Percentiles rank a stretch among this genome's conserved stretches.
Evolutionary conservation across 1,140 invertebrate species (phyloP).

Genomic region (Dendroctonus valens): DNA sequence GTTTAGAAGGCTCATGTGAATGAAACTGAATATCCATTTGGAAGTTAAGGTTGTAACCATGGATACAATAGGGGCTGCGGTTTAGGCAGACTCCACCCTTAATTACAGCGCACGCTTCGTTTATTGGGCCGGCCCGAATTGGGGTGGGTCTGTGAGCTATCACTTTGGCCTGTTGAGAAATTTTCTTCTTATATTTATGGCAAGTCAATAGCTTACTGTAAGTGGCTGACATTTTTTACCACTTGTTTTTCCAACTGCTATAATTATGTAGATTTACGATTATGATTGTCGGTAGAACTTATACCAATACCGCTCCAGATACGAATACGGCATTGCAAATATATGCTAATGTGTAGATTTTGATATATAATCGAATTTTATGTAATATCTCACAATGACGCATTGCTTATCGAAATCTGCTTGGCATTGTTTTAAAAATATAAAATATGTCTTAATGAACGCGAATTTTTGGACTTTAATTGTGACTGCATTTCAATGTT

Average conservation of each 20-base stretch:
- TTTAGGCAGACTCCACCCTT: conserved; percentile 36
- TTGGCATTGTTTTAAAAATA: no score
- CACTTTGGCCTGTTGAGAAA: conserved; percentile 33
- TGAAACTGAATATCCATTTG: conserved; percentile 46
- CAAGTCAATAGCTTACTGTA: conserved; percentile 50
- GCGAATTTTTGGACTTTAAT: no score
- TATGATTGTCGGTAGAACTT: conserved; percentile 26
- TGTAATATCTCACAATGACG: no score
- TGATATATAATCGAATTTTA: no score
- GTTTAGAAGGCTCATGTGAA: conserved; percentile 43
- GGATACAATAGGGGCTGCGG: conserved; percentile 41
- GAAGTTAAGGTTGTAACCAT: conserved; percentile 43
- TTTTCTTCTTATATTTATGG: conserved; percentile 48
- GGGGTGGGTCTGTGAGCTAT: conserved; percentile 33
- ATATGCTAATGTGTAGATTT: no score
- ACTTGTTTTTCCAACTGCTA: conserved; percentile 45
- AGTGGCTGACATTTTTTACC: conserved; percentile 51
- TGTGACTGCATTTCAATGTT: no score
- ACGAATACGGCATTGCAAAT: no score
- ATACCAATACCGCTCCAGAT: conserved; percentile 5
- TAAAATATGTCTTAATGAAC: no score
- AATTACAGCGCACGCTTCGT: conserved; percentile 20
- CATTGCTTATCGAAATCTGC: no score
- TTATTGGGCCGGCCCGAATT: conserved; percentile 31
- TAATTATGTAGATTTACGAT: conserved; percentile 49